Base-by-base conservation (phyloP, 2,797 vertebrate genomes). In the Hydrolagus colliei region DNA sequence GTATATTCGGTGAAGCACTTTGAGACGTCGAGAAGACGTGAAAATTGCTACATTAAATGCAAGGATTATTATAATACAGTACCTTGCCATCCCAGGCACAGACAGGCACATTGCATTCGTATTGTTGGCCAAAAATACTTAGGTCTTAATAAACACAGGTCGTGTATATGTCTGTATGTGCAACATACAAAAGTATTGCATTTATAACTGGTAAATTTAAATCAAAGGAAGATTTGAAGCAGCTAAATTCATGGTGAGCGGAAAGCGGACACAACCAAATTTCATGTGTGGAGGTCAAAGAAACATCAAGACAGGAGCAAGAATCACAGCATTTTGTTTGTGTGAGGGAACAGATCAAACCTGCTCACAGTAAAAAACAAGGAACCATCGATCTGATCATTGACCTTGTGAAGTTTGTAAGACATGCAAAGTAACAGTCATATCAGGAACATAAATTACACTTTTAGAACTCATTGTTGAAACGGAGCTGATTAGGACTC, bases 401-500 rank as follows among this genome's bases (percentile, higher is more conserved):
- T 59, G 75, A 77, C 75, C 75, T 77, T n/a, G 18, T 35, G 65
- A 84, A 84, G 32, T 84, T 84, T 68, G 79, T 71, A 71, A 71
- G 32, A 84, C 32, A 12, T n/a, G 0, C 71, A 84, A 35, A 82
- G 27, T 41, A 82, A 52, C 78, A 62, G 32, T 52, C 35, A 84
- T 71, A 84, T 71, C 20, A 41, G 2, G 2, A 71, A 71, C 32
- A 68, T 52, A 84, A 84, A 84, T 84, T 84, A 35, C 18, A 41
- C 16, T 71, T 52, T 84, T 84, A n/a, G 18, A 84, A 61, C n/a
- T 84, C 79, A 84, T 84, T 84, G 65, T 84, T 32, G 32, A 32
- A 68, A 52, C 63, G 68, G 9, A 84, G 79, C 79, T 84, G 65
- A 84, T 41, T 71, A 88, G 76, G 87, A 86, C 86, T 85, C 27